Evolutionary conservation across 2,797 vertebrate genomes (phyloP), one percentile per base, ranked within the genome.

Genomic region (Danionella dracula): DNA sequence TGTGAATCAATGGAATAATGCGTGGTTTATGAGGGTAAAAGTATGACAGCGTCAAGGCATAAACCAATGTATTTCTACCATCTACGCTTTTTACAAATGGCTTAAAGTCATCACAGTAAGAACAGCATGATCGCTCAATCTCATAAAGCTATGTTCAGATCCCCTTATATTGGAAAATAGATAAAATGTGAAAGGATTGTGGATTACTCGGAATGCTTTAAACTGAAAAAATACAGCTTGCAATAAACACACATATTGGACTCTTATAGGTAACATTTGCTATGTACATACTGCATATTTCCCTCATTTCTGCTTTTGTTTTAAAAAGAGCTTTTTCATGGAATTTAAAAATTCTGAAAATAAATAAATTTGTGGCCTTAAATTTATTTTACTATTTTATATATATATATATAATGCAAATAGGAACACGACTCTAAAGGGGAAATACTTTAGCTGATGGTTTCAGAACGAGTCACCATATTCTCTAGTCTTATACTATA

Each of bases 261-360:
- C 50, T 72, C 51, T 66, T 48, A 55, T 13, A 37, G 64, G 13
- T 71, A 76, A 67, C 37, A 78, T 75, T 78, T 81, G 75, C 65
- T 71, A 82, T 69, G 82, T 70, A 73, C 83, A 81, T 82, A 74
- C 74, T 85, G 60, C 70, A 85, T 80, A 66, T 81, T 69, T 88
- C 86, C 87, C 85, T 87, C 83, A 79, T 84, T 80, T 86, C 81
- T 80, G 83, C 71, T 83, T 79, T 80, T 66, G 76, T 82, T n/a
- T 83, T 83, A 66, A 82, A 82, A 87, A 81, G 86, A 82, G 77
- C 77, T 82, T 82, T 86, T 85, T 79, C 82, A 88, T 81, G 88
- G 83, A 89, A 85, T 89, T 88, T 89, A 78, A 83, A 85, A 85
- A 87, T 89, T 88, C 83, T 88, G 79, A 88, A 90, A 91, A 91